Conservation (phyloP, 2,797 vertebrate genomes). For the Pyrocephalus nanus region DNA sequence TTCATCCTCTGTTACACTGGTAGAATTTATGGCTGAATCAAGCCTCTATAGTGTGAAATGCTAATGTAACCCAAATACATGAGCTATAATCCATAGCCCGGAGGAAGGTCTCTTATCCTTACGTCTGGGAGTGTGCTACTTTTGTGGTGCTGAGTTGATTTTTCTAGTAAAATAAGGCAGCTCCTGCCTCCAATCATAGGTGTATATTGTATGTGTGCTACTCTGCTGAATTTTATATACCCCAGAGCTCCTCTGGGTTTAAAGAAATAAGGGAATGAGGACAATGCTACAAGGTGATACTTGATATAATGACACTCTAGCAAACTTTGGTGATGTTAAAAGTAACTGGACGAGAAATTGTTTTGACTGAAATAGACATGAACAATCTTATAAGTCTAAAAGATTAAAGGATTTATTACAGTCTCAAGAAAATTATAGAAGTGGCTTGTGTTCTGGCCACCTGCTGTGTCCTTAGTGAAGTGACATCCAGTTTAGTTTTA, state of each 20-base stretch:
- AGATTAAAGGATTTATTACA: slow-evolving; percentile 57
- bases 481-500: neutral
- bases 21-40: slow-evolving; percentile 55
- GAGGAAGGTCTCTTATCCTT: slow-evolving; percentile 70
- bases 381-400: slow-evolving; percentile 20
- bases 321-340: slow-evolving; percentile 40
- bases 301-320: slow-evolving; percentile 4
- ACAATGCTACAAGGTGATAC: slow-evolving; percentile 46
- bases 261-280: slow-evolving; percentile 3
- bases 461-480: slow-evolving; percentile 37
- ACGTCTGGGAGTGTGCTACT: slow-evolving; percentile 41
- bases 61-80: slow-evolving; percentile 75
- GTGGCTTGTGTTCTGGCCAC: slow-evolving; percentile 18
- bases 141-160: slow-evolving; percentile 53
- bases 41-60: slow-evolving; percentile 55
- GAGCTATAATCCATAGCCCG: slow-evolving; percentile 71
- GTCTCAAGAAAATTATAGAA: slow-evolving; percentile 44
- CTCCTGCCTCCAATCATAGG: slow-evolving; percentile 25
- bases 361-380: slow-evolving; percentile 42
- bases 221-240: slow-evolving; percentile 30
- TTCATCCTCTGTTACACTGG: slow-evolving; percentile 1
- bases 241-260: neutral
- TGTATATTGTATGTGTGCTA: neutral
- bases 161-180: slow-evolving; percentile 60
- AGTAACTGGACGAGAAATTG: slow-evolving; percentile 33